Evolutionary conservation across 1,140 invertebrate genomes (phyloP).

Genomic region (Ostrea denselamellosa): DNA sequence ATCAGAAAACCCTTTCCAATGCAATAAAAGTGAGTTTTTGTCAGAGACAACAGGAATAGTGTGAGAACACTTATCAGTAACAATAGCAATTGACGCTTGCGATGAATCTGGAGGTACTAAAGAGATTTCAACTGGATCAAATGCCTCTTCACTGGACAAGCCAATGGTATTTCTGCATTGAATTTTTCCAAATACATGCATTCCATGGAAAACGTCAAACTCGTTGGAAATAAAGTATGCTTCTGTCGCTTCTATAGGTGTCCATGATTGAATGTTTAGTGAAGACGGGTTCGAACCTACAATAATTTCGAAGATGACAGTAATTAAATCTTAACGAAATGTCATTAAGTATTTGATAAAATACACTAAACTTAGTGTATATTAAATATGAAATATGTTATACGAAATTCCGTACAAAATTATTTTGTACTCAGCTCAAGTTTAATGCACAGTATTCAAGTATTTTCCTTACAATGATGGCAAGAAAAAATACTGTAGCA

Average conservation of each 20-base stretch:
- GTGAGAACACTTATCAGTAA: not conserved
- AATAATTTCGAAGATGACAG: not conserved
- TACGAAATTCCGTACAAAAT: too few species aligned
- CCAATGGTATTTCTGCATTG: not conserved
- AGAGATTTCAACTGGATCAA: not conserved
- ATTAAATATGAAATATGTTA: too few species aligned
- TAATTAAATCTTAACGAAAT: not conserved
- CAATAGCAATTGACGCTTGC: not conserved
- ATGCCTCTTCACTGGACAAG: not conserved
- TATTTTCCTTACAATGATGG: too few species aligned
- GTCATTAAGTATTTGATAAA: not conserved
- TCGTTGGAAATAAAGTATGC: constrained; percentile 1
- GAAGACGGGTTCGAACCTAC: not conserved
- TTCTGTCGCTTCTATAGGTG: not conserved
- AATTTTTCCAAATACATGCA: not conserved
- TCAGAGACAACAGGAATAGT: not conserved
- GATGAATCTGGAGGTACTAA: not conserved
- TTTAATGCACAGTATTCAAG: too few species aligned
- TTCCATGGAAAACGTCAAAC: not conserved
- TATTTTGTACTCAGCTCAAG: too few species aligned
- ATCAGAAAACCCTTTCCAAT: constrained; percentile 21
- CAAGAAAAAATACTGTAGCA: too few species aligned
- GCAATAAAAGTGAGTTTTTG: not conserved
- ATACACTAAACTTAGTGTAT: too few species aligned
- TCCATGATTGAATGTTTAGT: not conserved